Evolutionary conservation across 2,888 invertebrate species (phyloP).

Genomic region (Phalangium opilio): DNA sequence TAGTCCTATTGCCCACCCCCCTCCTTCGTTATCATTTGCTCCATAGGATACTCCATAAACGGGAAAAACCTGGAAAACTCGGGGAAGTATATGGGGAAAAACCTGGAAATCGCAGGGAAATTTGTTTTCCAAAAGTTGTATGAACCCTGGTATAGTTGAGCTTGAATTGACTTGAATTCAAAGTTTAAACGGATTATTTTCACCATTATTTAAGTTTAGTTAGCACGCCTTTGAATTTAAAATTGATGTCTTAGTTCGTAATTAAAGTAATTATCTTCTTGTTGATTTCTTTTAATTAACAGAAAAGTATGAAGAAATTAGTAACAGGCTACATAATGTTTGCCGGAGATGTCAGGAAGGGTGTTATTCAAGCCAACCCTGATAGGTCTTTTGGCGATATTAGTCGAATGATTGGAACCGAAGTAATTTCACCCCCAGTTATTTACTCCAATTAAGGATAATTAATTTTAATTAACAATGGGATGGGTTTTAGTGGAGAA

Average conservation of each 20-base stretch:
- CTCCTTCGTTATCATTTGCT: too few species aligned
- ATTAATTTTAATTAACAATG: background rate
- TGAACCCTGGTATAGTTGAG: too few species aligned
- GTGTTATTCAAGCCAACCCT: slow-evolving; percentile 83
- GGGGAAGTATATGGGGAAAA: too few species aligned
- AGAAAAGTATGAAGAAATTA: slow-evolving; percentile 51
- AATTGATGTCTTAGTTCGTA: background rate
- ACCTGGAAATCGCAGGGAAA: too few species aligned
- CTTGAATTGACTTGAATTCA: too few species aligned
- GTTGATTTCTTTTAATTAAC: slow-evolving; percentile 3
- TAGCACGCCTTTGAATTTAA: background rate
- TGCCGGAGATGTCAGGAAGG: slow-evolving; percentile 87
- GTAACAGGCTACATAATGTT: slow-evolving; percentile 96
- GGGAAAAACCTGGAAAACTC: too few species aligned
- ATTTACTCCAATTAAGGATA: too few species aligned
- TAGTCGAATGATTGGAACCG: slow-evolving; percentile 52
- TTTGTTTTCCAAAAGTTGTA: too few species aligned
- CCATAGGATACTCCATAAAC: too few species aligned
- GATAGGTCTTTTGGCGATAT: slow-evolving; percentile 82
- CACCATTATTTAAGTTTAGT: too few species aligned
- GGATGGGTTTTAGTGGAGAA: slow-evolving; percentile 58
- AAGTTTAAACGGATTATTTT: too few species aligned
- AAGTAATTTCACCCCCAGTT: slow-evolving; percentile 35
- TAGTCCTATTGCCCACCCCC: too few species aligned
- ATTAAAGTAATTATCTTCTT: slow-evolving; percentile 3